phyloP scores from a whole-genome alignment of 2,888 invertebrate species.

The Spodoptera exigua region DNA sequence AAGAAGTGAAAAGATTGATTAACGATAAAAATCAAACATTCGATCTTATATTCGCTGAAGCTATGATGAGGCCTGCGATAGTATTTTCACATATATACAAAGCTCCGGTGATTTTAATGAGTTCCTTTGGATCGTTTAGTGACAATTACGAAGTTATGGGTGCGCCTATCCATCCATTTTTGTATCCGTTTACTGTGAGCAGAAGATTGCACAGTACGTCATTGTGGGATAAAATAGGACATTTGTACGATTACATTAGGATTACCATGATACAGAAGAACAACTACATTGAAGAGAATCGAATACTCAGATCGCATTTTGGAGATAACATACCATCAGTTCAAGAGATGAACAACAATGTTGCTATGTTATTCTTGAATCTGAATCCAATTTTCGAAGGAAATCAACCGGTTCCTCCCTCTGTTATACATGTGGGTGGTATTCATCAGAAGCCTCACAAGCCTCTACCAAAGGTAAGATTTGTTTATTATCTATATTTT shows the following conservation, averaged over 20 bases:
- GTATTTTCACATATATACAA: slow-evolving; percentile 47
- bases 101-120: slow-evolving; percentile 63
- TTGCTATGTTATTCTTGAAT: slow-evolving; percentile 67
- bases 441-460: slow-evolving; percentile 60
- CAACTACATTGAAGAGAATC: slow-evolving; percentile 8
- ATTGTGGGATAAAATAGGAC: slow-evolving; percentile 44
- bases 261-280: slow-evolving; percentile 1
- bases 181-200: slow-evolving; percentile 54
- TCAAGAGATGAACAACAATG: slow-evolving; percentile 46
- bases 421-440: slow-evolving; percentile 67
- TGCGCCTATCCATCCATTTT: slow-evolving; percentile 59
- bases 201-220: slow-evolving; percentile 39
- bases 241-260: slow-evolving; percentile 22
- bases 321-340: slow-evolving; percentile 31
- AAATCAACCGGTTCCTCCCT: slow-evolving; percentile 64
- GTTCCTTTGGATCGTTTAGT: slow-evolving; percentile 60
- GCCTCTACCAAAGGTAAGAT: slow-evolving; percentile 18
- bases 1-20: slow-evolving; percentile 56
- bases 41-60: slow-evolving; percentile 65
- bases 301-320: slow-evolving; percentile 22
- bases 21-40: slow-evolving; percentile 36
- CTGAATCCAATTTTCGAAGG: slow-evolving; percentile 67
- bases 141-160: slow-evolving; percentile 57
- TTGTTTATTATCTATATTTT: too few relatives aligned
- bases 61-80: slow-evolving; percentile 44